Base-by-base conservation (phyloP, 2,888 invertebrate genomes). In the Pyrrhosoma nymphula region DNA sequence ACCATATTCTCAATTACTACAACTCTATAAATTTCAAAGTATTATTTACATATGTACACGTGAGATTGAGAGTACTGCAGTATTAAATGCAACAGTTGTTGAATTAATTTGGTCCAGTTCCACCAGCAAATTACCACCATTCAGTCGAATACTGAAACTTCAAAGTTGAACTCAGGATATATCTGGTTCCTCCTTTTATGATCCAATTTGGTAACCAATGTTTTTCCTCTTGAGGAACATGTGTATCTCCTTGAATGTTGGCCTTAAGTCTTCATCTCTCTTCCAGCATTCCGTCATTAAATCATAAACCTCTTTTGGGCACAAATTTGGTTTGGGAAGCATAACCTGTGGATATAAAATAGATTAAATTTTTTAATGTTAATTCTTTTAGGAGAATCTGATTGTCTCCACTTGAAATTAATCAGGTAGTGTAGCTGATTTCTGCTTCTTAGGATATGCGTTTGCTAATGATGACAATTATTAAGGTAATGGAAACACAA, bases 271-370 rank as follows among this genome's bases (percentile, higher is more conserved):
- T 96, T 98, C 98, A 96, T 98, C 98, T 96, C 98, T 97, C 96
- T 97, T 97, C 98, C 98, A 98, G 96, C 98, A 98, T 96, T 98
- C 98, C 96, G 98, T 97, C 98, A 98, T 98, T 96, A 98, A 97
- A 96, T 98, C 98, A 97, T 98, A 98, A 93, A 98, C 98, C 96
- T 98, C 98, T 35, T 98, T 97, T 26, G 98, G 98, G 97, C 98
- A 98, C 95, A 98, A 98, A 95, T 98, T 97, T 88, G 98, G 98
- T 96, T 98, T 98, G 96, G 98, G 98, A 97, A 98, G 98, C 96
- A 98, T 97, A 95, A 97, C 97, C 97, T 97, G 96, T 95, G 96
- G 96, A 95, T 95, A 90, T 1, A 82, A 82, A 82, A 35, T 3
- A 82, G 8, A 75, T 56, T n/a, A 47, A 47, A 47, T 2, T 47